A percentile compares a stretch with the other conserved stretches of the same genome.
phyloP scores from a whole-genome alignment of 35 echinoderm and acorn worm species.

The Patiria miniata region DNA sequence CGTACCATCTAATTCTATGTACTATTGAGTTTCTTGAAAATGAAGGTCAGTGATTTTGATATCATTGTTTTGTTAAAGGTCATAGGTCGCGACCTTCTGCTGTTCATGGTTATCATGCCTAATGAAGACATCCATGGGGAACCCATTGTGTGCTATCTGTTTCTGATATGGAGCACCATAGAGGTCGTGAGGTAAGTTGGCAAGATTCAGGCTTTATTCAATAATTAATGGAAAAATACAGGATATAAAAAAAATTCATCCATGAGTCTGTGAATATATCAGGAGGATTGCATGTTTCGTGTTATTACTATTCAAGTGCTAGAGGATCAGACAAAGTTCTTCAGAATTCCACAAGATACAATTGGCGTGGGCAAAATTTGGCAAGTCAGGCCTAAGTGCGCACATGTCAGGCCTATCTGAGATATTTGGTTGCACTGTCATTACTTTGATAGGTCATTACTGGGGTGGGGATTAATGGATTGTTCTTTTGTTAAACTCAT shows the following conservation, averaged over 20 bases:
- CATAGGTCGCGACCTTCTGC: slow-evolving; percentile 71
- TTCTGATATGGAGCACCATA: slow-evolving; percentile 87
- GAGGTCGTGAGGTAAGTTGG: slow-evolving; percentile 83
- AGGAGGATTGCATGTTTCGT: not conserved
- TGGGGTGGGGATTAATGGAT: too few species aligned
- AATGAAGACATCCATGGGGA: slow-evolving; percentile 55
- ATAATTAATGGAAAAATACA: not conserved
- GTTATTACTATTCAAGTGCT: not conserved
- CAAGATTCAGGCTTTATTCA: not conserved
- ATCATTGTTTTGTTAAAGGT: slow-evolving; percentile 37
- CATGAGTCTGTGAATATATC: not conserved
- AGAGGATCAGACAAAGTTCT: not conserved
- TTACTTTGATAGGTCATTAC: too few species aligned
- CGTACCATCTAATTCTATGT: too few species aligned
- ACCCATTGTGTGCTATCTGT: slow-evolving; percentile 79
- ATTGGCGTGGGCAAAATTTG: too few species aligned
- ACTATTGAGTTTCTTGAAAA: too few species aligned
- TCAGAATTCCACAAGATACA: too few species aligned
- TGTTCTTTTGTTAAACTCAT: too few species aligned
- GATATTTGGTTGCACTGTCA: too few species aligned
- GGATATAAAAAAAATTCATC: not conserved
- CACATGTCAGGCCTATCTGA: too few species aligned
- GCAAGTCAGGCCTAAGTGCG: too few species aligned
- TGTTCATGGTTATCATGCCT: slow-evolving; percentile 82
- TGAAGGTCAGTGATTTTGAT: not conserved